Evolutionary conservation across 64 coral and sea anemone genomes (phyloP), one percentile per base, ranked within the genome.

Genomic region (Montipora cactus): DNA sequence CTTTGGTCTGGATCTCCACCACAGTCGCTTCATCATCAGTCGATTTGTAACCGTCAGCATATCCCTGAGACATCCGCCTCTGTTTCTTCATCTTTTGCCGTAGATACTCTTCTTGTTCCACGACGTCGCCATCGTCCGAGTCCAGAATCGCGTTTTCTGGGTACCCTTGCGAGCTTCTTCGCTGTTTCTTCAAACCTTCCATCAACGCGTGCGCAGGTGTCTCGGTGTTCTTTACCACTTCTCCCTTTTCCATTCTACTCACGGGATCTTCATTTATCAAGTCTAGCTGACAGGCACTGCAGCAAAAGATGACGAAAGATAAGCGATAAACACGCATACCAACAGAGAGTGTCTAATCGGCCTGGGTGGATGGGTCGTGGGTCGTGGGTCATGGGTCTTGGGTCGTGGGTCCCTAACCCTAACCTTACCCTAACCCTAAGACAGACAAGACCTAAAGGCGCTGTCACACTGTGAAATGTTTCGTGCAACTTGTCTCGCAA

Each of bases 121-220:
- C 67, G 0, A 46, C 73, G 44, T 86, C 80, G 11, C 89, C 91
- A 1, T 96, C 95, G 7, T 95, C 90, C 3, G 91, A 94, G 67
- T 96, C 58, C 11, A 89, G 80, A 5, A 87, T 96, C 23, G 90
- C 95, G 37, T 81, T 51, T 70, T n/a, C 13, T 6, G 88, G 87
- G 11, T 79, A 91, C 5, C 95, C 92, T 79, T 94, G 95, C 23
- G 91, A 90, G 55, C 87, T 50, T 4, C 92, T 59, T 61, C 91
- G 37, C 37, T 90, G 81, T 80, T 90, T 82, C 47, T 75, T 87
- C 81, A 94, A 64, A 5, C 89, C 85, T 19, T 87, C 44, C 66
- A 78, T 48, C 69, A 96, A 77, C 21, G 66, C 81, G 58, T 95
- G 4, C n/a, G 18, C 83, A 50, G 62, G 14, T 2, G 62, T 49